Evolutionary conservation across 2,888 invertebrate species (phyloP).

Genomic region (Pilophorus perplexus): DNA sequence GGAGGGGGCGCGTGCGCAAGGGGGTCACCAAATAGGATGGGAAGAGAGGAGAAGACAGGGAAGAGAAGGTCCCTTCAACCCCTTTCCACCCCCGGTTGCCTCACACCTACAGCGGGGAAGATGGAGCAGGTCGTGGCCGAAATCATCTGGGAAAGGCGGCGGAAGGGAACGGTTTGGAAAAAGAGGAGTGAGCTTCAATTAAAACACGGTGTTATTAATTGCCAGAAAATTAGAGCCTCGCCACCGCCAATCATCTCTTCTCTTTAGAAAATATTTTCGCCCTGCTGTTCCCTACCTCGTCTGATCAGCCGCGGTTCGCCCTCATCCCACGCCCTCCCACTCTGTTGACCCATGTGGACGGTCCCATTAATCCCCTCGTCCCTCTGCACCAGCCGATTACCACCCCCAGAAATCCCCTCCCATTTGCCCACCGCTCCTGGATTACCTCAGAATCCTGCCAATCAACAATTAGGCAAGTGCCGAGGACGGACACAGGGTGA

Average conservation of each 20-base stretch:
- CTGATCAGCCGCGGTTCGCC: too few relatives aligned
- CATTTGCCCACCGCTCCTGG: neutral
- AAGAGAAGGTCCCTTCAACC: neutral
- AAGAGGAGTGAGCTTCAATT: slow-evolving; percentile 11
- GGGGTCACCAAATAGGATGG: neutral
- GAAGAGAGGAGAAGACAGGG: neutral
- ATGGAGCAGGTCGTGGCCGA: slow-evolving; percentile 7
- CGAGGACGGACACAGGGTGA: neutral
- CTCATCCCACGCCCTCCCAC: neutral
- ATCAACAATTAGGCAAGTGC: slow-evolving; percentile 15
- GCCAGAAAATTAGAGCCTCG: slow-evolving; percentile 17
- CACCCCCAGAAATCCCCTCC: neutral
- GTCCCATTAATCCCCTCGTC: neutral
- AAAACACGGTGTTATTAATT: slow-evolving; percentile 30
- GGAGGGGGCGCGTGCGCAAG: slow-evolving; percentile 33
- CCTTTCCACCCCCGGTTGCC: neutral
- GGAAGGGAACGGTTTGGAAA: neutral
- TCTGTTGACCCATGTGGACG: neutral
- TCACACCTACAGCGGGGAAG: neutral
- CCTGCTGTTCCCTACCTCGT: too few relatives aligned
- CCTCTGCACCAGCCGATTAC: neutral
- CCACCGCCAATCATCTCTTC: slow-evolving; percentile 14
- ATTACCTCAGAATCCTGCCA: slow-evolving; percentile 7
- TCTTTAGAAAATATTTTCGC: slow-evolving; percentile 12
- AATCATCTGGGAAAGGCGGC: neutral